Evolutionary conservation across 2,888 invertebrate genomes (phyloP).

Genomic region (Eristalis tenax): DNA sequence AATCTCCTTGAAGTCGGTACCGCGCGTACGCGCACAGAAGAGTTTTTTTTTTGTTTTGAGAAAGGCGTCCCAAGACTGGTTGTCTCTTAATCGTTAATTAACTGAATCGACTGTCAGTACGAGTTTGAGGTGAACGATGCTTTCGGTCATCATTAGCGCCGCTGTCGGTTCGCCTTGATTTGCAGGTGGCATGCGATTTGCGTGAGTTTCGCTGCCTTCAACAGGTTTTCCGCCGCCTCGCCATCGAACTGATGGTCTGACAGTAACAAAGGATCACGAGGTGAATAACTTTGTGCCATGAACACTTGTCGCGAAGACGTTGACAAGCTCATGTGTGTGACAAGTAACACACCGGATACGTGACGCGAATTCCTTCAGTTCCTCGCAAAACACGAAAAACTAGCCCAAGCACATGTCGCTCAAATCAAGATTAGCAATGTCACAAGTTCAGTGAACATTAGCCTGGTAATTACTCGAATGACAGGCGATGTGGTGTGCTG

Average conservation of each 20-base stretch:
- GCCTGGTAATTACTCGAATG: neutral
- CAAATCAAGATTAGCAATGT: neutral
- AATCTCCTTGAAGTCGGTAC: neutral
- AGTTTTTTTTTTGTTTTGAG: neutral
- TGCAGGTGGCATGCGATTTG: neutral
- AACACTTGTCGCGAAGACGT: neutral
- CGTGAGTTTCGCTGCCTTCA: neutral
- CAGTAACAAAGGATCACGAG: neutral
- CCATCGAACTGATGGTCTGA: neutral
- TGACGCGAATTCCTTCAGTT: neutral
- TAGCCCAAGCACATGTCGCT: neutral
- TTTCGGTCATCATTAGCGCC: neutral
- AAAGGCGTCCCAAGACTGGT: neutral
- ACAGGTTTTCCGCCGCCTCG: too few relatives aligned
- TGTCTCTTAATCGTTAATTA: neutral
- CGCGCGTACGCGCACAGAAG: neutral
- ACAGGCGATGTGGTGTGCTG: neutral
- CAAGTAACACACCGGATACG: neutral
- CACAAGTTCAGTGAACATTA: conserved; percentile 18
- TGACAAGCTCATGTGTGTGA: neutral
- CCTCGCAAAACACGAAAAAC: neutral
- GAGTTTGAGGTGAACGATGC: neutral
- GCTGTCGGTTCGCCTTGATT: neutral
- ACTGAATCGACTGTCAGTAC: neutral
- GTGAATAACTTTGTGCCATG: neutral